phyloP scores from a whole-genome alignment of 2,797 vertebrate genomes.

The Todus mexicanus region DNA sequence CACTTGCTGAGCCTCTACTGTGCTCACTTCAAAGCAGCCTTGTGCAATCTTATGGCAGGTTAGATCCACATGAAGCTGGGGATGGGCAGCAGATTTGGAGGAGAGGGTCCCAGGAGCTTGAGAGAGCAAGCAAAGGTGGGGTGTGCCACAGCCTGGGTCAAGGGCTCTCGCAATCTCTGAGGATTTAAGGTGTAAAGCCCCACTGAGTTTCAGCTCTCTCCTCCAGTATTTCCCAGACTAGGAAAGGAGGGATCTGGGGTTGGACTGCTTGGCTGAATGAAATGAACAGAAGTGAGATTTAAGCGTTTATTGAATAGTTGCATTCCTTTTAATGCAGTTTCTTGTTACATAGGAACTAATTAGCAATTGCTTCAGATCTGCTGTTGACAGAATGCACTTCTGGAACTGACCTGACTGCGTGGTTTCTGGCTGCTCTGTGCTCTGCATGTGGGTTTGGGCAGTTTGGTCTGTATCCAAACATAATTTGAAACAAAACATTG shows the following conservation, averaged over 20 bases:
- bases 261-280: neutral
- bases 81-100: neutral
- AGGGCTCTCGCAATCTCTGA: neutral
- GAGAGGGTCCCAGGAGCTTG: neutral
- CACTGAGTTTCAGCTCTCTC: neutral
- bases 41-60: neutral
- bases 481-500: neutral
- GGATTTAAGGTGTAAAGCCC: neutral
- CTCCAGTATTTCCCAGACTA: neutral
- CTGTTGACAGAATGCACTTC: neutral
- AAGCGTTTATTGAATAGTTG: neutral
- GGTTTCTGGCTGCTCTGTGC: neutral
- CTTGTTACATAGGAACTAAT: slow-evolving; percentile 13
- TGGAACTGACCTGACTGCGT: neutral
- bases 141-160: neutral
- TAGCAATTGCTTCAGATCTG: neutral
- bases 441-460: neutral
- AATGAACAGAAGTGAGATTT: neutral
- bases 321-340: neutral
- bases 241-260: neutral
- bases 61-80: neutral
- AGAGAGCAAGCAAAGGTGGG: neutral
- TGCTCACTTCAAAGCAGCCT: neutral
- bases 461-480: neutral
- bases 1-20: neutral